Conservation (phyloP, 2,888 invertebrate genomes). For the Tiliacea citrago region DNA sequence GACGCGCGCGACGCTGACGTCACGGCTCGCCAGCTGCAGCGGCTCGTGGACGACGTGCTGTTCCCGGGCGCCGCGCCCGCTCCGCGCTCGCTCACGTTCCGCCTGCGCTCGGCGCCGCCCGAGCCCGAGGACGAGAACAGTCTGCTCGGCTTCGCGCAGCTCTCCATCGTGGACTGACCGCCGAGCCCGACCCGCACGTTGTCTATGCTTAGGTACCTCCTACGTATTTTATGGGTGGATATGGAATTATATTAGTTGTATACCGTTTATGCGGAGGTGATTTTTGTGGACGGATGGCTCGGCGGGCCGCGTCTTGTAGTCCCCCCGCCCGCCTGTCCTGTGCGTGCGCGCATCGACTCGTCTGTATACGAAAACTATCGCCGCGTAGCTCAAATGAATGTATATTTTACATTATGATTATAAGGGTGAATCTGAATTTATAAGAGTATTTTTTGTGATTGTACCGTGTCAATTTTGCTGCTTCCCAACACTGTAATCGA, state of each 20-base stretch:
- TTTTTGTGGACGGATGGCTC: slow-evolving; percentile 62
- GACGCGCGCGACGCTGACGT: slow-evolving; percentile 97
- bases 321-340: slow-evolving; percentile 14
- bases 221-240: slow-evolving; percentile 84
- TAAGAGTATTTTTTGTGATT: slow-evolving; percentile 81
- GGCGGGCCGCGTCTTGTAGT: slow-evolving; percentile 26
- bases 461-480: slow-evolving; percentile 80
- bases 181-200: slow-evolving; percentile 38
- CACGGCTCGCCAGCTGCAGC: slow-evolving; percentile 98
- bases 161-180: slow-evolving; percentile 96
- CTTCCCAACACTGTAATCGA: slow-evolving; percentile 82
- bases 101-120: slow-evolving; percentile 92
- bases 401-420: slow-evolving; percentile 78
- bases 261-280: slow-evolving; percentile 70
- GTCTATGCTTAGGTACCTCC: slow-evolving; percentile 77
- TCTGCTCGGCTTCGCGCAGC: slow-evolving; percentile 99
- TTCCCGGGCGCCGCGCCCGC: slow-evolving; percentile 86
- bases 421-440: slow-evolving; percentile 87
- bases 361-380: slow-evolving; percentile 71
- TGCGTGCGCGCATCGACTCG: slow-evolving; percentile 45
- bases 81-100: slow-evolving; percentile 96
- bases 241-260: slow-evolving; percentile 79
- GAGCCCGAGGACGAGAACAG: slow-evolving; percentile 98
- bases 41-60: slow-evolving; percentile 93
- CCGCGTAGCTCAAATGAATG: slow-evolving; percentile 85